A percentile compares a stretch with the other conserved stretches of the same genome.
Evolutionary conservation across 2,797 vertebrate genomes (phyloP).

Genomic region (Zalophus californianus): DNA sequence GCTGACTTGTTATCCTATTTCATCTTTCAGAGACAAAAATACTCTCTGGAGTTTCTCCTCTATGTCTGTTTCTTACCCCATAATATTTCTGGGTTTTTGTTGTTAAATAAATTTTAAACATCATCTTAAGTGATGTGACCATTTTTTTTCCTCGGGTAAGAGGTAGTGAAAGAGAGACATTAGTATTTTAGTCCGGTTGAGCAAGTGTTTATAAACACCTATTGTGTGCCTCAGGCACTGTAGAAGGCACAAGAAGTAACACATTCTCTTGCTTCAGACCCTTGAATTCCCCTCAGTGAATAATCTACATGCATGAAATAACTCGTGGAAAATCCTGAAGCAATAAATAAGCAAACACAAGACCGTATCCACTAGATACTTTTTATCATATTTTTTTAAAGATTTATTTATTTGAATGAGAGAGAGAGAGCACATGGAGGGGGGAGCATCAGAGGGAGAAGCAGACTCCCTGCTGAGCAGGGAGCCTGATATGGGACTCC

Average conservation of each 20-base stretch:
- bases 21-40: conserved; percentile 52
- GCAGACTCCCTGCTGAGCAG: too few relatives aligned
- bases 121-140: neutral
- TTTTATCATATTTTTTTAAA: too few relatives aligned
- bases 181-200: neutral
- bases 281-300: neutral
- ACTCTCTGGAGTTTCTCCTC: neutral
- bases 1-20: conserved; percentile 37
- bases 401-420: too few relatives aligned
- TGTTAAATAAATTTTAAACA: conserved; percentile 30
- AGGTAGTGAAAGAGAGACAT: neutral
- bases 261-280: neutral
- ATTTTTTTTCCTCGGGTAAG: neutral
- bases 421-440: too few relatives aligned
- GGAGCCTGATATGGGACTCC: too few relatives aligned
- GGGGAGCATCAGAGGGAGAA: too few relatives aligned
- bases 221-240: neutral
- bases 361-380: neutral
- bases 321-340: conserved; percentile 34
- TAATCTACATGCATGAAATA: neutral
- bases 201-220: neutral
- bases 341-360: neutral
- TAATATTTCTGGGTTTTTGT: conserved; percentile 54
- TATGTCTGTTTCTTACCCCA: conserved; percentile 69
- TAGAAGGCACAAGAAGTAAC: neutral